These are phyloP conservation scores for Diadema setosum DNA, from an alignment of 35 echinoderm and acorn worm species.

Conservation along the genomic window DNA sequence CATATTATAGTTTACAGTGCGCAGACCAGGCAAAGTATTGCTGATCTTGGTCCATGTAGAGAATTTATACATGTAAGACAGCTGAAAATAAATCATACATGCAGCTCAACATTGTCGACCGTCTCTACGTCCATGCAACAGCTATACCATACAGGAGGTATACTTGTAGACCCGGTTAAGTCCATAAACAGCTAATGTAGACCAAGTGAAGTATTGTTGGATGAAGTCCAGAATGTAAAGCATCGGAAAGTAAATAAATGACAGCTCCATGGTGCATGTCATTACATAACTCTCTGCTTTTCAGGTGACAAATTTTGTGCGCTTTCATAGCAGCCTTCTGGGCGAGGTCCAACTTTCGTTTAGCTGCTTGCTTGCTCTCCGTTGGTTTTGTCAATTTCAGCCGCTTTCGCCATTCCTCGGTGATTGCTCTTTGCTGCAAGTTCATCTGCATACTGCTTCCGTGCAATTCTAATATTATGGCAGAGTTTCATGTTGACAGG, in stretches of 20 bases:
- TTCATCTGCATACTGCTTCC: neutral
- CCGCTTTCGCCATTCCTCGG: neutral
- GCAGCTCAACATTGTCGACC: no score
- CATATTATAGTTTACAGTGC: no score
- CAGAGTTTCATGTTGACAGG: neutral
- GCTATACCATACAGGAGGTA: no score
- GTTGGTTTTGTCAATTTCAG: neutral
- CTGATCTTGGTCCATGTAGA: no score
- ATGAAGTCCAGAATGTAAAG: no score
- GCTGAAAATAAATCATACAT: no score
- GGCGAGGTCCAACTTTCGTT: neutral
- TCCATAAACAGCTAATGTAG: no score
- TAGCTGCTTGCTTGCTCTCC: neutral
- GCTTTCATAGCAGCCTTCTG: neutral
- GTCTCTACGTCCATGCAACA: no score
- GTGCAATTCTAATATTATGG: neutral
- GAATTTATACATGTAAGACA: no score
- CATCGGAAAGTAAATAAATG: neutral
- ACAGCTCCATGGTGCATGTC: neutral
- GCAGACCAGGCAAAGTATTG: no score
- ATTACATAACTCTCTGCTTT: neutral
- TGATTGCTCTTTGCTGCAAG: neutral
- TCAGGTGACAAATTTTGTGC: neutral
- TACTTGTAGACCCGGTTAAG: no score
- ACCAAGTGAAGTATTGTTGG: no score